phyloP scores from a whole-genome alignment of 2,888 invertebrate genomes.

The Agriopis leucophaearia region DNA sequence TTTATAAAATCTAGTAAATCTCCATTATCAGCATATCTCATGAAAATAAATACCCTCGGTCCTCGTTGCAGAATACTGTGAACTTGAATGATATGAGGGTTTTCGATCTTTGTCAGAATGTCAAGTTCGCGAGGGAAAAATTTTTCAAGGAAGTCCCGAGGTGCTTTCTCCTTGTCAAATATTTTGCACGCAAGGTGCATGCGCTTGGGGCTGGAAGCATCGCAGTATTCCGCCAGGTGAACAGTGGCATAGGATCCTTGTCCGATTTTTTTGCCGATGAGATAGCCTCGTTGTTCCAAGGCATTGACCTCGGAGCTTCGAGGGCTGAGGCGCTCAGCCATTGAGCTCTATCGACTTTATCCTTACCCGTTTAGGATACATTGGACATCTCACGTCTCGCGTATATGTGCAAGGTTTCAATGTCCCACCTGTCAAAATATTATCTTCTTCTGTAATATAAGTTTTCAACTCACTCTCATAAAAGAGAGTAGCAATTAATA shows the following conservation, averaged over 20 bases:
- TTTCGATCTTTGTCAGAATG: conserved; percentile 95
- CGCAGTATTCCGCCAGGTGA: conserved; percentile 93
- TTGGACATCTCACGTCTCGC: conserved; percentile 84
- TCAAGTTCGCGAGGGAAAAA: conserved; percentile 97
- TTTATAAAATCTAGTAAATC: conserved; percentile 95
- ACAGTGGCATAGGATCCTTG: conserved; percentile 97
- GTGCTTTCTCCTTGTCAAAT: conserved; percentile 95
- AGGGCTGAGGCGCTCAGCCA: conserved; percentile 91
- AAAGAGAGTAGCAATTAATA: conserved; percentile 72
- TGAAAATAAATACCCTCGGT: conserved; percentile 94
- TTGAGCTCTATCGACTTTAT: conserved; percentile 86
- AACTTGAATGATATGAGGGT: conserved; percentile 96
- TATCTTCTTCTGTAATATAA: conserved; percentile 65
- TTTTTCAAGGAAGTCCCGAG: conserved; percentile 95
- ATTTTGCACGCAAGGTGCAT: conserved; percentile 95
- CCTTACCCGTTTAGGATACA: conserved; percentile 86
- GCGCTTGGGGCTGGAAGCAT: conserved; percentile 89
- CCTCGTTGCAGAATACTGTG: conserved; percentile 94
- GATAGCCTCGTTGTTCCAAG: conserved; percentile 93
- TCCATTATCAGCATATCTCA: conserved; percentile 96
- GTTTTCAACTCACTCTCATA: conserved; percentile 78
- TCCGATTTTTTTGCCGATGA: conserved; percentile 95
- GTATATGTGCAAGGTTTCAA: conserved; percentile 74
- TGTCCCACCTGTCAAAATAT: conserved; percentile 76
- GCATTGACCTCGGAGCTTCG: conserved; percentile 94